Conservation (phyloP, 2,888 invertebrate species). For the Lycocerus yunnanus region DNA sequence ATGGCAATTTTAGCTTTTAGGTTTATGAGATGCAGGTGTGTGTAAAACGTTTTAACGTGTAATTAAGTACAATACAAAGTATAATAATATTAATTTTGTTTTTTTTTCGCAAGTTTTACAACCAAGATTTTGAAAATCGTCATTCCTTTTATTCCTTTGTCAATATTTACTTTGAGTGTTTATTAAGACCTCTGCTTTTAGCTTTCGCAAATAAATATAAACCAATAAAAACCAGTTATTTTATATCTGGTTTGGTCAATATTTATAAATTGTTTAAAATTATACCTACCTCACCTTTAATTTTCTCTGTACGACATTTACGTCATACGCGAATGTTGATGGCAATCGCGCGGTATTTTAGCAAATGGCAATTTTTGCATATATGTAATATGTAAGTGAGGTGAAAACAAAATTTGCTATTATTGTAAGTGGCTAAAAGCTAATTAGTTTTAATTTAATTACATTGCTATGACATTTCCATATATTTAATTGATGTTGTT, state of each 20-base stretch:
- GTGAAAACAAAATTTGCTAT: not conserved
- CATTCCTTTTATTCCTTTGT: not conserved
- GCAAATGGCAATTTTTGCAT: not conserved
- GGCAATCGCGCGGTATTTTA: not conserved
- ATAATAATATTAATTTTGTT: not conserved
- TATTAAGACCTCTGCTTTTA: not conserved
- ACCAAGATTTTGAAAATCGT: not conserved
- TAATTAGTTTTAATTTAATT: not conserved
- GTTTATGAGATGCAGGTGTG: not conserved
- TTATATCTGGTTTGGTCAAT: not conserved
- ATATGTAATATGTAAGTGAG: not conserved
- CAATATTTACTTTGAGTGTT: not conserved
- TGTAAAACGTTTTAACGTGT: not conserved
- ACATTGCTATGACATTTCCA: not conserved
- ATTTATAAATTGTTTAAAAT: not conserved
- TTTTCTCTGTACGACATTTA: not conserved
- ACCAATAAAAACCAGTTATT: not conserved
- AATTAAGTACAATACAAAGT: not conserved
- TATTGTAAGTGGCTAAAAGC: not conserved
- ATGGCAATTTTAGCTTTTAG: too few relatives aligned
- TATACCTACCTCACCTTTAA: not conserved
- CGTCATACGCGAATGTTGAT: not conserved
- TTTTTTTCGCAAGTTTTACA: not conserved
- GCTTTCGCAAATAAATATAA: not conserved
- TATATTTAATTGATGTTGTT: not conserved